phyloP scores from a whole-genome alignment of 2,797 vertebrate genomes.

The Oreochromis mossambicus region DNA sequence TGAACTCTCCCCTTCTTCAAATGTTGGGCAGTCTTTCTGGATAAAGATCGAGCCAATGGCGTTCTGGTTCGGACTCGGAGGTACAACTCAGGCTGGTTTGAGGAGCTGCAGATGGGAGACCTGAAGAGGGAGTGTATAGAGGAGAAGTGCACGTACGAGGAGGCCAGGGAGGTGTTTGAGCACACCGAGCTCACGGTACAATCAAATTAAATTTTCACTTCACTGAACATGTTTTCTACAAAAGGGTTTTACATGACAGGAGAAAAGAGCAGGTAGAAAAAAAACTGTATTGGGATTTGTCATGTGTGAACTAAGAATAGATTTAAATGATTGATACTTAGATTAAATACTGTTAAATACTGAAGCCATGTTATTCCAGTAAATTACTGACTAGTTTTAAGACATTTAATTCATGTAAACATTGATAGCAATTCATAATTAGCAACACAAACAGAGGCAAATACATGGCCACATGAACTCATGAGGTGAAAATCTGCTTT shows the following conservation, averaged over 20 bases:
- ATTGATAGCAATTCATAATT: neutral
- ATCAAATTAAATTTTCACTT: neutral
- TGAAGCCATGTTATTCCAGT: neutral
- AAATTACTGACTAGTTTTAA: neutral
- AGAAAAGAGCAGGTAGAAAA: neutral
- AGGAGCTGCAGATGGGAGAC: slow-evolving; percentile 85
- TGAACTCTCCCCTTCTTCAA: neutral
- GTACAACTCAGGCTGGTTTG: slow-evolving; percentile 81
- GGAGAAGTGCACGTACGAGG: slow-evolving; percentile 88
- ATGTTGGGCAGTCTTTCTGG: slow-evolving; percentile 79
- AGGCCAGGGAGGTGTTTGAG: slow-evolving; percentile 87
- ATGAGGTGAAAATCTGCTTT: too few relatives aligned
- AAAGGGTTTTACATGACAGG: neutral
- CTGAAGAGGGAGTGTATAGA: slow-evolving; percentile 89
- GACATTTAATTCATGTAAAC: neutral
- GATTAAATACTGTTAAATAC: neutral
- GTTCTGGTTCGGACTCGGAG: slow-evolving; percentile 74
- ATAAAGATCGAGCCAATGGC: slow-evolving; percentile 64
- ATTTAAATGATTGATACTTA: neutral
- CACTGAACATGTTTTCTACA: neutral
- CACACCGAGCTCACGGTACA: slow-evolving; percentile 67
- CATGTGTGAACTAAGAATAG: neutral
- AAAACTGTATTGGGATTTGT: neutral
- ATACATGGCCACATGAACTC: neutral
- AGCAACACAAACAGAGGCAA: neutral